Conservation (phyloP, 1,140 invertebrate genomes). For the Ditylenchus dipsaci region DNA sequence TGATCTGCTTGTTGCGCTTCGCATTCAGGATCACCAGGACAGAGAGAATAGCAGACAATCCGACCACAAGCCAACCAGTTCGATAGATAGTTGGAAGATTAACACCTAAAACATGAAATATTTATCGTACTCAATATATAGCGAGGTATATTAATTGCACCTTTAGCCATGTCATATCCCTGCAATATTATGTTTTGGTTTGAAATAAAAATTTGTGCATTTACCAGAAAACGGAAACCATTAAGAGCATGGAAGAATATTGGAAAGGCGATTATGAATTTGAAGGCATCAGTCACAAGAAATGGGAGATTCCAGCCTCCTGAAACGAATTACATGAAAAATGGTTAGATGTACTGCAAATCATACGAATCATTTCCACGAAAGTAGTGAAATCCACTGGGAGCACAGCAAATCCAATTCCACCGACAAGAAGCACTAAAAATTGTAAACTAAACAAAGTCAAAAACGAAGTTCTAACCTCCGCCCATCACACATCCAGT, state of each 20-base stretch:
- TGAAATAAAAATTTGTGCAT: too few species aligned
- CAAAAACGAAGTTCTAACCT: slow-evolving; percentile 12
- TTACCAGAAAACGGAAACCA: slow-evolving; percentile 45
- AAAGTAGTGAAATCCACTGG: slow-evolving; percentile 49
- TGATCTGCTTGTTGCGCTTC: slow-evolving; percentile 18
- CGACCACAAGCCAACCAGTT: slow-evolving; percentile 36
- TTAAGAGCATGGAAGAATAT: slow-evolving; percentile 50
- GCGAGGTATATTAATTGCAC: slow-evolving; percentile 10
- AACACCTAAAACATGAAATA: too few species aligned
- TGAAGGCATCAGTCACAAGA: slow-evolving; percentile 39
- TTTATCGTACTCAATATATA: too few species aligned
- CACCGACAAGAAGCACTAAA: slow-evolving; percentile 41
- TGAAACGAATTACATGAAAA: too few species aligned
- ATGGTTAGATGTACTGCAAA: slow-evolving; percentile 13
- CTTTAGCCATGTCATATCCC: slow-evolving; percentile 45
- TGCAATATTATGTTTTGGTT: slow-evolving; percentile 9
- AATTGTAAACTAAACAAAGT: background rate
- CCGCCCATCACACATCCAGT: slow-evolving; percentile 45
- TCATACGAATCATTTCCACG: slow-evolving; percentile 36
- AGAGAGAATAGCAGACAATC: slow-evolving; percentile 33
- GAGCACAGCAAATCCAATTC: slow-evolving; percentile 40
- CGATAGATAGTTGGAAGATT: slow-evolving; percentile 39
- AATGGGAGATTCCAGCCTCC: slow-evolving; percentile 9
- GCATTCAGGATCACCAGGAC: slow-evolving; percentile 34
- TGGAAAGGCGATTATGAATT: slow-evolving; percentile 50